These are phyloP conservation scores for Lycaon pictus DNA, from an alignment of 2,113 vertebrate genomes.

Conservation along the genomic window DNA sequence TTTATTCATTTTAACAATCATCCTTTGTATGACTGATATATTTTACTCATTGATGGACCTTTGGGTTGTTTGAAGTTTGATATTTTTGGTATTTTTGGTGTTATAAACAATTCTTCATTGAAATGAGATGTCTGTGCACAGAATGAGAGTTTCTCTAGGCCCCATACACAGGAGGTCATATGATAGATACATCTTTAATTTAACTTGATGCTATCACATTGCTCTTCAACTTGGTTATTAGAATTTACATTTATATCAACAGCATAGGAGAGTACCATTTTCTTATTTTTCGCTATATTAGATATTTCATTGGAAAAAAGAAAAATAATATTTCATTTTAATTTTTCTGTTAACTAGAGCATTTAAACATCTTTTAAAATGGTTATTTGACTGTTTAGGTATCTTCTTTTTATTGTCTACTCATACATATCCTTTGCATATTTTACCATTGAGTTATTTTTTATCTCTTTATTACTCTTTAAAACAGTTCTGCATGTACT, in stretches of 20 bases:
- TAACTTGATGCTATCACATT: neutral
- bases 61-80: neutral
- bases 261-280: neutral
- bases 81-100: neutral
- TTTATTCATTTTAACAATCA: neutral
- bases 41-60: neutral
- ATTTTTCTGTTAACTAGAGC: neutral
- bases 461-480: conserved; percentile 17
- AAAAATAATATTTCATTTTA: neutral
- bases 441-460: conserved; percentile 21
- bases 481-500: conserved; percentile 38
- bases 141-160: neutral
- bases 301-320: neutral
- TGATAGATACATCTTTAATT: neutral
- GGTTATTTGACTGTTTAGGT: neutral
- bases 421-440: neutral
- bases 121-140: neutral
- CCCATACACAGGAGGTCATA: neutral
- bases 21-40: neutral
- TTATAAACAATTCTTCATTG: neutral
- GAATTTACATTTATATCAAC: conserved; percentile 14
- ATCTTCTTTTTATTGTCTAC: neutral
- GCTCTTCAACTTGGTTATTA: neutral
- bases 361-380: neutral
- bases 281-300: neutral